A percentile compares a stretch with the other conserved stretches of the same genome.
phyloP scores from a whole-genome alignment of 1,140 invertebrate genomes.

The Drosophila melanogaster region DNA sequence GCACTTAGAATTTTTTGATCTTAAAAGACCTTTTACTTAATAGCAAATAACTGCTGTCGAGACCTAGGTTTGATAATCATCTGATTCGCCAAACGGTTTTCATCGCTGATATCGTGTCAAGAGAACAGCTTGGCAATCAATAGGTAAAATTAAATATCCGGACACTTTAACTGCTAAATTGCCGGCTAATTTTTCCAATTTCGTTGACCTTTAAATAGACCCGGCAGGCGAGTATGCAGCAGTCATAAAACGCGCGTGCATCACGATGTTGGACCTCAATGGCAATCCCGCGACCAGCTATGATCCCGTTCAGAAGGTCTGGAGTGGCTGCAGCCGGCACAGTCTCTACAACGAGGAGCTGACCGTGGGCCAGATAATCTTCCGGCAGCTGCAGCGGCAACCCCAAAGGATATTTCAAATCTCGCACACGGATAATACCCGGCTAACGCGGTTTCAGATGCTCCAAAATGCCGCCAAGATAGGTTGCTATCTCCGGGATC shows the following conservation, averaged over 20 bases:
- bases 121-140: constrained; percentile 31
- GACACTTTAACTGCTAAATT: constrained; percentile 56
- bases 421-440: constrained; percentile 70
- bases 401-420: constrained; percentile 69
- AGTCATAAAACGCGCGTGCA: constrained; percentile 45
- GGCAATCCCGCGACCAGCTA: constrained; percentile 51
- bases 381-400: constrained; percentile 54
- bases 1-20: not conserved
- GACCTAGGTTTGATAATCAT: constrained; percentile 8
- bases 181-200: constrained; percentile 47
- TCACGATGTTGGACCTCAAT: constrained; percentile 55
- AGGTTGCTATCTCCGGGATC: constrained; percentile 45
- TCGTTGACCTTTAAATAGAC: constrained; percentile 59
- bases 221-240: constrained; percentile 17
- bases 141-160: constrained; percentile 43
- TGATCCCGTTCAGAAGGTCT: constrained; percentile 41
- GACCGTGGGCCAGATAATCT: constrained; percentile 67
- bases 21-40: not conserved
- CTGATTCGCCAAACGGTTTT: constrained; percentile 15
- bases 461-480: constrained; percentile 58
- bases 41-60: constrained; percentile 10
- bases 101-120: constrained; percentile 26
- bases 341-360: constrained; percentile 64
- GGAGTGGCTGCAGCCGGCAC: constrained; percentile 52
- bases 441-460: constrained; percentile 64